Evolutionary conservation across 2,797 vertebrate genomes (phyloP).

Genomic region (Pempheris klunzingeri): DNA sequence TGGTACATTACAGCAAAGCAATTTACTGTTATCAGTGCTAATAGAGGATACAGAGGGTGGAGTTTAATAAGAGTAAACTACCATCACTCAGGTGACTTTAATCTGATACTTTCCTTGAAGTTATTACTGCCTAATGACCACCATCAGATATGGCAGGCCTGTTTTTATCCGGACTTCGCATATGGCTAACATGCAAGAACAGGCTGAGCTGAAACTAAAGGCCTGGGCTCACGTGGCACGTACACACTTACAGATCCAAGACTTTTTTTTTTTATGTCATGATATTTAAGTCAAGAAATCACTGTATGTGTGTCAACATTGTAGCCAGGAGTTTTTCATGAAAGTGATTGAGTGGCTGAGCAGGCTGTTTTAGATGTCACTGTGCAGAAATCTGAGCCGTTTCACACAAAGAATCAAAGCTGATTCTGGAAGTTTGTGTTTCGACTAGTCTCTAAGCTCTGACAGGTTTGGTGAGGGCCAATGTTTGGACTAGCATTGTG

Average conservation of each 20-base stretch:
- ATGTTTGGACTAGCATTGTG: slow-evolving; percentile 65
- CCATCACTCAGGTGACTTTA: slow-evolving; percentile 57
- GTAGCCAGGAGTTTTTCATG: slow-evolving; percentile 1
- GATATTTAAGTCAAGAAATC: slow-evolving; percentile 3
- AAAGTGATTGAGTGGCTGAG: slow-evolving; percentile 24
- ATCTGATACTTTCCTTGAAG: slow-evolving; percentile 66
- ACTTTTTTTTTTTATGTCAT: background rate
- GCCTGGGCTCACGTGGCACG: background rate
- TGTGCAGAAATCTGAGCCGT: slow-evolving; percentile 46
- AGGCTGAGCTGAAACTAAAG: slow-evolving; percentile 14
- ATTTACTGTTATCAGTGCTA: slow-evolving; percentile 73
- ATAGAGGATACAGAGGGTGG: slow-evolving; percentile 66
- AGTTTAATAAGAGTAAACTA: slow-evolving; percentile 67
- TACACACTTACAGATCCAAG: slow-evolving; percentile 3
- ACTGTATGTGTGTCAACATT: background rate
- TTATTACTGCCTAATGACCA: slow-evolving; percentile 63
- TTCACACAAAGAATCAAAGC: slow-evolving; percentile 49
- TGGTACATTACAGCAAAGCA: slow-evolving; percentile 73
- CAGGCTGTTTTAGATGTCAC: slow-evolving; percentile 26
- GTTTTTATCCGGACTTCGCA: slow-evolving; percentile 36
- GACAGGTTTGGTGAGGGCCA: slow-evolving; percentile 69
- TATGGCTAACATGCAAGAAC: slow-evolving; percentile 39
- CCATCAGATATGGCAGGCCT: slow-evolving; percentile 64
- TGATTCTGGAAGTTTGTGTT: slow-evolving; percentile 54
- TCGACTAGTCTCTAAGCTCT: slow-evolving; percentile 40